A percentile compares a stretch with the other conserved stretches of the same genome.
phyloP scores from a whole-genome alignment of 2,888 invertebrate species.

The Melipona bicolor region DNA sequence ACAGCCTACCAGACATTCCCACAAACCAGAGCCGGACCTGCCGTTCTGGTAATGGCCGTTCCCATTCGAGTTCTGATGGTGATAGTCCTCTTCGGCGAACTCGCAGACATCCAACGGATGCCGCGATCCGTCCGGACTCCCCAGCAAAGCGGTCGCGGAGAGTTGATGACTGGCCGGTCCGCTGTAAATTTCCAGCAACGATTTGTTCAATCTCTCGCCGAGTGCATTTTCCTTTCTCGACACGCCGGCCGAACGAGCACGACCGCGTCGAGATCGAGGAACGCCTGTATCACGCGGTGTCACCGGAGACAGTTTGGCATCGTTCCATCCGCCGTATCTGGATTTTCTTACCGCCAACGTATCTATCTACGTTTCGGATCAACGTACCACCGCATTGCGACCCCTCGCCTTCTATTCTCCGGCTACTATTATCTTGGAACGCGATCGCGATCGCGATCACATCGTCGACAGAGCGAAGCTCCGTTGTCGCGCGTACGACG shows the following conservation, averaged over 20 bases:
- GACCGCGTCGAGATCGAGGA: neutral
- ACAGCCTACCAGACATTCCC: constrained; percentile 92
- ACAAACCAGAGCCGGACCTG: constrained; percentile 85
- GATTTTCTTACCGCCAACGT: neutral
- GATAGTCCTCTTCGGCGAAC: constrained; percentile 87
- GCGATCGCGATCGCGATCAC: neutral
- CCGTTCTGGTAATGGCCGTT: constrained; percentile 83
- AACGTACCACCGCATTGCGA: constrained; percentile 1
- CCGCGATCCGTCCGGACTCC: constrained; percentile 92
- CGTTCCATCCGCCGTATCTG: neutral
- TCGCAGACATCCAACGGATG: constrained; percentile 90
- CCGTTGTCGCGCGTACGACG: neutral
- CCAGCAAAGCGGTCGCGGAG: constrained; percentile 92
- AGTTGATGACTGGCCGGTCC: constrained; percentile 92
- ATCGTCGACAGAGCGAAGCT: neutral
- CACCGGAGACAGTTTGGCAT: neutral
- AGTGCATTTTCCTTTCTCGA: neutral
- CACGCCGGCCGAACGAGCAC: too few relatives aligned
- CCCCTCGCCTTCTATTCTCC: neutral
- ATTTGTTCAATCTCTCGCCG: neutral
- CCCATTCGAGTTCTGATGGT: constrained; percentile 78
- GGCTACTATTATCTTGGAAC: neutral
- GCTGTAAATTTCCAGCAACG: constrained; percentile 83
- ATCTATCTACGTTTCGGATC: constrained; percentile 1
- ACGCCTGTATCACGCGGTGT: neutral